Evolutionary conservation across 1,140 invertebrate species (phyloP).

Genomic region (Lepidurus couesii): DNA sequence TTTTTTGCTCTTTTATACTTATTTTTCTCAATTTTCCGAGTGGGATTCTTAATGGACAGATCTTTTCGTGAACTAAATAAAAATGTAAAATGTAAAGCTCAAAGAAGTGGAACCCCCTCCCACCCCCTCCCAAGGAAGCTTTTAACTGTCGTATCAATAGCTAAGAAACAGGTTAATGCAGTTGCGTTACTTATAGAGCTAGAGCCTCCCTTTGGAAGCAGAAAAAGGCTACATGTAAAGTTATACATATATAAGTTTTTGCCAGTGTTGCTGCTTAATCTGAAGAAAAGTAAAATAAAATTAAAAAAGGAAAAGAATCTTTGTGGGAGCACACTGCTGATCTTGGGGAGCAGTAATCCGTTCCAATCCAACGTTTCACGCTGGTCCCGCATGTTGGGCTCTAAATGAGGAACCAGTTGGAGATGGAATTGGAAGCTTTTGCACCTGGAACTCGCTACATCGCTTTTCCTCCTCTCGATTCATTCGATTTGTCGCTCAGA

Average conservation of each 20-base stretch:
- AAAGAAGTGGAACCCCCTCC: not conserved
- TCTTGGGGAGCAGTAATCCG: not conserved
- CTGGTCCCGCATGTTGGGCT: constrained; percentile 20
- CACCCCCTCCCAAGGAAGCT: not conserved
- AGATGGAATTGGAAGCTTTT: not conserved
- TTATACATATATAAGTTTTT: not conserved
- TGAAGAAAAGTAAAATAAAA: not conserved
- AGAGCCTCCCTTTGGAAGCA: too few species aligned
- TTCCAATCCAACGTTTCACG: constrained; percentile 21
- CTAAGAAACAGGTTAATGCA: constrained; percentile 3
- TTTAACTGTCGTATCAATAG: constrained; percentile 10
- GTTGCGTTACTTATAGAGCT: not conserved
- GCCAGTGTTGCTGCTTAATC: not conserved
- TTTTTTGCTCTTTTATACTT: too few species aligned
- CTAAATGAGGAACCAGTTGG: constrained; percentile 13
- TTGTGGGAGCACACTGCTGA: not conserved
- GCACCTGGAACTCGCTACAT: not conserved
- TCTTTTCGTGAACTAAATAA: not conserved
- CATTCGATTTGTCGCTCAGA: not conserved
- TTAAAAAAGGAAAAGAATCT: not conserved
- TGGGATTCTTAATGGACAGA: not conserved
- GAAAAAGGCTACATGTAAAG: too few species aligned
- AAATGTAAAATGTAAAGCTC: not conserved
- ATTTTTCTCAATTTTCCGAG: too few species aligned
- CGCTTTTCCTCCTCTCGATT: not conserved